These are phyloP conservation scores for Heliocidaris erythrogramma DNA, from an alignment of 35 echinoderm and acorn worm species.

Conservation along the genomic window DNA sequence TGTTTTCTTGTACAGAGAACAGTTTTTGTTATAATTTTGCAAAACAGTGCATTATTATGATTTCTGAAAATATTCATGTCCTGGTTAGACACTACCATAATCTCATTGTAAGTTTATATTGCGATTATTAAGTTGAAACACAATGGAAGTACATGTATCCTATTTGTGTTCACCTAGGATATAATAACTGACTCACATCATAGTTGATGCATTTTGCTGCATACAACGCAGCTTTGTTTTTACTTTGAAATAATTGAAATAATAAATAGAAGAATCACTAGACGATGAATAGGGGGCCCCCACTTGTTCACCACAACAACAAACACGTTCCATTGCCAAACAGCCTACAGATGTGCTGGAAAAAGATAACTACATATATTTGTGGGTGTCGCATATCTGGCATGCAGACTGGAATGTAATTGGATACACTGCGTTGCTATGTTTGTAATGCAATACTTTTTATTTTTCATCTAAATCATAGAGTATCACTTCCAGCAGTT, in stretches of 20 bases:
- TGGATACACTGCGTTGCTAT: neutral
- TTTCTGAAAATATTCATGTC: no score
- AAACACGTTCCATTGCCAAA: constrained; percentile 2
- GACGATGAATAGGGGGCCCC: neutral
- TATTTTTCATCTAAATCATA: neutral
- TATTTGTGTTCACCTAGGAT: neutral
- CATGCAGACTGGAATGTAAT: constrained; percentile 9
- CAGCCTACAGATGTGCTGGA: neutral
- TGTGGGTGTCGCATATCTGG: constrained; percentile 6
- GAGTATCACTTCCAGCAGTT: neutral
- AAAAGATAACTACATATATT: neutral
- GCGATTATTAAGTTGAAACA: no score
- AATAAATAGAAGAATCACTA: neutral
- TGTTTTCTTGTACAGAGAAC: no score
- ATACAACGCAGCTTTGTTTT: neutral
- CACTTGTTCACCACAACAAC: constrained; percentile 16
- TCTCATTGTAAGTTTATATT: no score
- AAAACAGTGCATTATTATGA: no score
- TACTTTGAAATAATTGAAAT: neutral
- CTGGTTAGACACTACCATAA: no score
- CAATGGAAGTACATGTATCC: no score
- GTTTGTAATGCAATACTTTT: neutral
- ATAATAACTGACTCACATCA: neutral
- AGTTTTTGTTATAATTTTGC: no score
- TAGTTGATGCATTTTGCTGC: neutral